Evolutionary conservation across 37 sponge, comb jelly and placozoan species (phyloP).

Genomic region (Amphimedon queenslandica): DNA sequence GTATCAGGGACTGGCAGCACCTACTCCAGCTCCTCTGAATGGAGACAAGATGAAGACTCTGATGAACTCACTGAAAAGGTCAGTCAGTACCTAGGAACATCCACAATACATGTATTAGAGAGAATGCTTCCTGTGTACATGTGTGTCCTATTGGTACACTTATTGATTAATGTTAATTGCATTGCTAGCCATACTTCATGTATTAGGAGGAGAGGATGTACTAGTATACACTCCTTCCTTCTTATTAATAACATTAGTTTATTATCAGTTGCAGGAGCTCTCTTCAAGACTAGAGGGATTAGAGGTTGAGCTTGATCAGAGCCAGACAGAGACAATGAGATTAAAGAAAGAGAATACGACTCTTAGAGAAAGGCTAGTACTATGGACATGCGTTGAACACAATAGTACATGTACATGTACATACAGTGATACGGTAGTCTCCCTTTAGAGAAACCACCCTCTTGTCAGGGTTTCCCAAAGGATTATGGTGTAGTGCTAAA

Average conservation of each 20-base stretch:
- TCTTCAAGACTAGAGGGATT: slow-evolving; percentile 34
- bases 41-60: not conserved
- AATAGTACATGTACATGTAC: not conserved
- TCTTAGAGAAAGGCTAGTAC: slow-evolving; percentile 34
- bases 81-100: no score
- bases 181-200: no score
- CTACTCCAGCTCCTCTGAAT: not conserved
- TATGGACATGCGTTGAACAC: no score
- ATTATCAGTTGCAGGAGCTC: slow-evolving; percentile 37
- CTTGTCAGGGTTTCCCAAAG: no score
- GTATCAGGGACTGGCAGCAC: not conserved
- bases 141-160: no score
- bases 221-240: not conserved
- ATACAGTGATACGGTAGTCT: no score
- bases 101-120: no score
- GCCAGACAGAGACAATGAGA: not conserved
- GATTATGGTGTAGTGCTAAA: no score
- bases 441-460: no score
- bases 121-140: no score
- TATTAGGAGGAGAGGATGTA: no score
- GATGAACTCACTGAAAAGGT: not conserved
- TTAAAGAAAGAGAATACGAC: slow-evolving; percentile 33
- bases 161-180: no score
- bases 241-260: not conserved
- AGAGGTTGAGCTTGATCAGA: slow-evolving; percentile 29